Evolutionary conservation across 2,888 invertebrate genomes (phyloP).

Genomic region (Platycheirus albimanus): DNA sequence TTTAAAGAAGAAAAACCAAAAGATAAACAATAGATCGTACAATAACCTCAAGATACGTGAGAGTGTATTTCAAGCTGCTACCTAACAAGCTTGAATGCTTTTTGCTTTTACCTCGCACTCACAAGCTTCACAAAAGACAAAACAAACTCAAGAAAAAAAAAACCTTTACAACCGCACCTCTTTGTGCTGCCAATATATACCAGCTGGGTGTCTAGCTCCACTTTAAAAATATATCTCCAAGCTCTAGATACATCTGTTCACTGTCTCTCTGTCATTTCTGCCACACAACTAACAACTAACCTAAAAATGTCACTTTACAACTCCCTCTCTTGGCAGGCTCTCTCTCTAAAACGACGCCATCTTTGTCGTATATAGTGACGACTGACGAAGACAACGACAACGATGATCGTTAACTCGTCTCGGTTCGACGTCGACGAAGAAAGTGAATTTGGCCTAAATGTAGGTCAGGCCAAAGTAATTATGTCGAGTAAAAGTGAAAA

Average conservation of each 20-base stretch:
- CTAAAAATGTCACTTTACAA: conserved; percentile 51
- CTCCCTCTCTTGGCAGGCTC: conserved; percentile 23
- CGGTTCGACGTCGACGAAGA: conserved; percentile 60
- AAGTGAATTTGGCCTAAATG: conserved; percentile 73
- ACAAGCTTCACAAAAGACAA: conserved; percentile 51
- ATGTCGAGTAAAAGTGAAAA: conserved; percentile 75
- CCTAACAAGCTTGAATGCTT: conserved; percentile 41
- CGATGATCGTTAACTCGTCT: conserved; percentile 24
- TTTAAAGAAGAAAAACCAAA: conserved; percentile 23
- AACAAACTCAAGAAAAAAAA: conserved; percentile 45
- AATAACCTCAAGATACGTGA: conserved; percentile 54
- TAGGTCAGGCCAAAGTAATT: conserved; percentile 74
- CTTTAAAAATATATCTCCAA: conserved; percentile 22
- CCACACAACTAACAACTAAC: conserved; percentile 47
- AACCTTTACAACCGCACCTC: conserved; percentile 34
- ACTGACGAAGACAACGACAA: conserved; percentile 28
- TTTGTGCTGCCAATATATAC: conserved; percentile 6
- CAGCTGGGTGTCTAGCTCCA: conserved; percentile 45
- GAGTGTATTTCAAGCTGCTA: conserved; percentile 8
- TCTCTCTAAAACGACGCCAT: conserved; percentile 9
- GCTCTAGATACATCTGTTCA: conserved; percentile 63
- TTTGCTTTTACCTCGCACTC: conserved; percentile 12
- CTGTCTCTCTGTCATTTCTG: conserved; percentile 27
- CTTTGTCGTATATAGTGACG: conserved; percentile 38
- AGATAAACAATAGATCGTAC: conserved; percentile 50